phyloP scores from a whole-genome alignment of 2,797 vertebrate species.

The Micropoecilia bifurca region DNA sequence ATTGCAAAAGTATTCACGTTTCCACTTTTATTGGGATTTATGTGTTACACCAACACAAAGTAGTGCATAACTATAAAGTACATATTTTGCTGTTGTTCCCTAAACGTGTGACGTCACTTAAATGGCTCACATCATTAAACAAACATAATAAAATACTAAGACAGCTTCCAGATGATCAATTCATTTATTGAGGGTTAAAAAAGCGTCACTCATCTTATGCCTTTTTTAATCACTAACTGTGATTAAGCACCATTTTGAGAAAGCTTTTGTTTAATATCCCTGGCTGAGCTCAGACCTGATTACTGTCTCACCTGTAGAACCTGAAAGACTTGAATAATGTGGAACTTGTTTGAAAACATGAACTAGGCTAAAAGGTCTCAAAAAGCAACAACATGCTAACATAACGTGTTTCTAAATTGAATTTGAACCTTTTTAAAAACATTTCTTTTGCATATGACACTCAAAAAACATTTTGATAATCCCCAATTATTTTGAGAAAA shows the following conservation, averaged over 20 bases:
- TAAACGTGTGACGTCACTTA: background rate
- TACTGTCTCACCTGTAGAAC: background rate
- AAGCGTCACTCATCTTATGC: background rate
- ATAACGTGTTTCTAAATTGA: background rate
- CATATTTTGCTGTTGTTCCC: background rate
- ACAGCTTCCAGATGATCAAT: background rate
- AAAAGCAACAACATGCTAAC: background rate
- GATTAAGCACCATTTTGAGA: background rate
- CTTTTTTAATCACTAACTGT: background rate
- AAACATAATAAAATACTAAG: background rate
- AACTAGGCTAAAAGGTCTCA: background rate
- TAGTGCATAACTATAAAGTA: background rate
- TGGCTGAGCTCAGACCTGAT: background rate
- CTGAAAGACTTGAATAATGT: background rate
- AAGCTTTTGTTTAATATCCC: background rate
- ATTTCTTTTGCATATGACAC: background rate
- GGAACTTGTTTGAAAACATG: background rate
- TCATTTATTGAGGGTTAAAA: background rate
- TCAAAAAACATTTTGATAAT: background rate
- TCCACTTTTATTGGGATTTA: background rate
- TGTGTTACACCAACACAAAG: background rate
- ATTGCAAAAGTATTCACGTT: background rate
- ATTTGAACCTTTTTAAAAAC: background rate
- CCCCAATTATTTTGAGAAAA: background rate
- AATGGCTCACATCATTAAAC: background rate